phyloP scores from a whole-genome alignment of 2,888 invertebrate species.

The Liodrosophila aerea region DNA sequence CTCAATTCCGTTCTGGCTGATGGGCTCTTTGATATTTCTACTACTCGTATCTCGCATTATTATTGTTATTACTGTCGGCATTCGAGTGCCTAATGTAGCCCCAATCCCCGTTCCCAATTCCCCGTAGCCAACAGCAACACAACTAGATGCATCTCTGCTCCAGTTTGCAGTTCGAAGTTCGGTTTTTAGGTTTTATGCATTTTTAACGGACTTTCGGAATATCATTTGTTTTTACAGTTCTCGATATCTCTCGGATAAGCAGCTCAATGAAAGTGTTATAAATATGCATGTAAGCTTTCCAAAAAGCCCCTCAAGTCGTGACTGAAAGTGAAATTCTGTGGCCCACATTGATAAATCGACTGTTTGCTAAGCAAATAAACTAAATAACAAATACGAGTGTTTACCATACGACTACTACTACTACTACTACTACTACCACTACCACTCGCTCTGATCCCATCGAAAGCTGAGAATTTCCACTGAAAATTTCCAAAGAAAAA shows the following conservation, averaged over 20 bases:
- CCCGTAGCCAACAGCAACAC: too few species aligned
- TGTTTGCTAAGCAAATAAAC: conserved; percentile 10
- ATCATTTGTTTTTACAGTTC: conserved; percentile 34
- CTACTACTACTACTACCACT: too few species aligned
- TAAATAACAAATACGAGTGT: conserved; percentile 4
- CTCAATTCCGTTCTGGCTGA: conserved; percentile 10
- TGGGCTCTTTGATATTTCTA: conserved; percentile 13
- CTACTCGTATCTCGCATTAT: conserved; percentile 24
- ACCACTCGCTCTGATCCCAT: too few species aligned
- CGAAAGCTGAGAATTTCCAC: too few species aligned
- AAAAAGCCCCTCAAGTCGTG: conserved; percentile 52
- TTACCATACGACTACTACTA: background rate
- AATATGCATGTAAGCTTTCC: conserved; percentile 59
- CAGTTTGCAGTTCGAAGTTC: background rate
- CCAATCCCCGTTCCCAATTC: too few species aligned
- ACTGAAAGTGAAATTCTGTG: conserved; percentile 62
- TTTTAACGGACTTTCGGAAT: conserved; percentile 39
- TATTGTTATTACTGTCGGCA: conserved; percentile 46
- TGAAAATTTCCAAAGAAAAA: too few species aligned
- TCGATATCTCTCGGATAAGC: conserved; percentile 18
- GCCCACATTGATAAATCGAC: conserved; percentile 24
- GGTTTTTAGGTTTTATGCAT: conserved; percentile 40
- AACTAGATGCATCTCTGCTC: conserved; percentile 16
- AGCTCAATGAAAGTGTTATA: conserved; percentile 62
- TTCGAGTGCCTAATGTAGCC: conserved; percentile 38